Conservation (phyloP, 2,797 vertebrate species). For the Epinephelus coioides region DNA sequence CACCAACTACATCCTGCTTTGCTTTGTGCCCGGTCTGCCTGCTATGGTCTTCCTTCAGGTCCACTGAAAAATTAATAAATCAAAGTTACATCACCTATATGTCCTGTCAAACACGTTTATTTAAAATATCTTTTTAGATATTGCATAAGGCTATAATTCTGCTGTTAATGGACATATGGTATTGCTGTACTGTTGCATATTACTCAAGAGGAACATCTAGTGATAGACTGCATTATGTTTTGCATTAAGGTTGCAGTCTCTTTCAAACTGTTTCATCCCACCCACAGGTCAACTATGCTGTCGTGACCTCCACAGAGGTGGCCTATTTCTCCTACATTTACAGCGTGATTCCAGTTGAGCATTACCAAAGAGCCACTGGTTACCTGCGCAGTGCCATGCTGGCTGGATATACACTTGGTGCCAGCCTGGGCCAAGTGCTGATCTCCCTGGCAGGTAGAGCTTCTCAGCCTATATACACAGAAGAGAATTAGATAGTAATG, state of each 20-base stretch:
- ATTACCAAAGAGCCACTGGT: constrained; percentile 84
- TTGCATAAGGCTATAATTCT: not conserved
- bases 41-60: constrained; percentile 84
- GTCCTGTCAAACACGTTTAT: not conserved
- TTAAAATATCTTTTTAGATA: not conserved
- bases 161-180: not conserved
- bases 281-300: constrained; percentile 80
- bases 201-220: not conserved
- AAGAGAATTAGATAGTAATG: not conserved
- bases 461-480: not conserved
- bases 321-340: constrained; percentile 88
- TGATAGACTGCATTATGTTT: not conserved
- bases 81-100: constrained; percentile 1
- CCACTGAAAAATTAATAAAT: constrained; percentile 22
- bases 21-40: constrained; percentile 77
- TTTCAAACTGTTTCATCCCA: constrained; percentile 11
- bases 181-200: not conserved
- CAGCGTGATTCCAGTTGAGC: constrained; percentile 80
- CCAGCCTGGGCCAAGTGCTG: constrained; percentile 83
- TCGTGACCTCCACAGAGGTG: constrained; percentile 85
- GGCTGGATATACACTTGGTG: constrained; percentile 81
- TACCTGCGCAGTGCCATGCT: constrained; percentile 84
- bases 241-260: not conserved
- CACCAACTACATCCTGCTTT: constrained; percentile 80
- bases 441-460: constrained; percentile 79